Percentiles rank a stretch among this genome's conserved stretches.
Evolutionary conservation across 2,113 vertebrate genomes (phyloP).

Genomic region (Clupea harengus): DNA sequence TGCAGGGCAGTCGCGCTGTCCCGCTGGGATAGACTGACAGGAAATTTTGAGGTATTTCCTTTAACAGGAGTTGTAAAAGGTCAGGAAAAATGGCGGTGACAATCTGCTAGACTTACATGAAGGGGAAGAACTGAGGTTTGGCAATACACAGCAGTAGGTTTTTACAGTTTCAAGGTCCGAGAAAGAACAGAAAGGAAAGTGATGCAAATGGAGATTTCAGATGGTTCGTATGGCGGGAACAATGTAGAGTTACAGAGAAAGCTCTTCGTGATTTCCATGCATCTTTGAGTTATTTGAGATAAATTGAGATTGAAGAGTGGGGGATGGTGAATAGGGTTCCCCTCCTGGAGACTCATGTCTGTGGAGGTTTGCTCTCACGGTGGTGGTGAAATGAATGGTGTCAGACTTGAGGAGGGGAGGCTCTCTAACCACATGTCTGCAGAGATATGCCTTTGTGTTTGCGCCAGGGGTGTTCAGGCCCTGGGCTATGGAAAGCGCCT

Average conservation of each 20-base stretch:
- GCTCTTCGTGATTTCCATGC: not conserved
- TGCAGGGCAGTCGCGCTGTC: not conserved
- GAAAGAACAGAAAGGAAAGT: not conserved
- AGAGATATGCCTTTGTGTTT: not conserved
- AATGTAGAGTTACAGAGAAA: not conserved
- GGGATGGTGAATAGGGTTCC: not conserved
- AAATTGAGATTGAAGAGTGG: not conserved
- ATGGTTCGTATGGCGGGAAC: not conserved
- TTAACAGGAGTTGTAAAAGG: slow-evolving; percentile 1
- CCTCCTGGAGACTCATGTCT: not conserved
- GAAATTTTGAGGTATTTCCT: slow-evolving; percentile 3
- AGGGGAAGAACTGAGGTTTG: not conserved
- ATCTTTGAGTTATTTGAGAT: not conserved
- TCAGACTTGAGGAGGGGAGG: not conserved
- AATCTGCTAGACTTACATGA: not conserved
- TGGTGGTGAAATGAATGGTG: too few relatives aligned
- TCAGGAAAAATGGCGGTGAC: slow-evolving; percentile 1
- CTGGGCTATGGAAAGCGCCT: too few relatives aligned
- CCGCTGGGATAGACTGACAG: not conserved
- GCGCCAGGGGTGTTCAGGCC: too few relatives aligned
- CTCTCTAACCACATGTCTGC: not conserved
- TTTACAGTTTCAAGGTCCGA: not conserved
- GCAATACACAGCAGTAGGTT: not conserved
- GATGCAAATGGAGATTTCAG: not conserved
- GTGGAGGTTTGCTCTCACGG: not conserved